A percentile compares a stretch with the other conserved stretches of the same genome.
Conservation (phyloP, 2,113 vertebrate genomes). For the Phyllopteryx taeniolatus region DNA sequence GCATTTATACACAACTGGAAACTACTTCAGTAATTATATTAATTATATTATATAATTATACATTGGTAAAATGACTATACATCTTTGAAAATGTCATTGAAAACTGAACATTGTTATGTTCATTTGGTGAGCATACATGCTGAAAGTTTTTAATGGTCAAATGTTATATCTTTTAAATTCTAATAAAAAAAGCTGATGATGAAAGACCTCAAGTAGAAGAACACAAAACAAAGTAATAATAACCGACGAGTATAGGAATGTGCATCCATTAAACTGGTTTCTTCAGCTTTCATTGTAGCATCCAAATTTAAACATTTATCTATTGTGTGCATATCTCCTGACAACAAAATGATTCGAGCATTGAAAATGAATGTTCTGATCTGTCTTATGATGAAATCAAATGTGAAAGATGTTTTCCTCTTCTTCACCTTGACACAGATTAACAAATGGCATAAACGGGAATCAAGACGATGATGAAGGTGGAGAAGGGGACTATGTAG, state of each 20-base stretch:
- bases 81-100: background rate
- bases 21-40: no score
- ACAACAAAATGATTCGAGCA: conserved; percentile 5
- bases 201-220: conserved; percentile 18
- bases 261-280: background rate
- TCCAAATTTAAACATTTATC: conserved; percentile 36
- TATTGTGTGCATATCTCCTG: conserved; percentile 6
- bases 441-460: conserved; percentile 57
- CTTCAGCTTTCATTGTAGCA: conserved; percentile 29
- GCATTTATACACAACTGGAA: no score
- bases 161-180: conserved; percentile 5
- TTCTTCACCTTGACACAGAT: conserved; percentile 33
- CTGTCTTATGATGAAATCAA: background rate
- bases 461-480: conserved; percentile 51
- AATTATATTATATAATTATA: no score
- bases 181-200: conserved; percentile 22
- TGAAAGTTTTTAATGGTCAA: conserved; percentile 15
- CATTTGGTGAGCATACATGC: background rate
- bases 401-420: conserved; percentile 14
- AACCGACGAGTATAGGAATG: background rate
- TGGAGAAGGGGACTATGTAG: conserved; percentile 43
- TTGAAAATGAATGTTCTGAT: conserved; percentile 25
- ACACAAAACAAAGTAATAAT: conserved; percentile 14
- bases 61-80: background rate
- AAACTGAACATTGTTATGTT: background rate